Evolutionary conservation across 1,140 invertebrate genomes (phyloP), one percentile per base, ranked within the genome.

Genomic region (Chelonus insularis): DNA sequence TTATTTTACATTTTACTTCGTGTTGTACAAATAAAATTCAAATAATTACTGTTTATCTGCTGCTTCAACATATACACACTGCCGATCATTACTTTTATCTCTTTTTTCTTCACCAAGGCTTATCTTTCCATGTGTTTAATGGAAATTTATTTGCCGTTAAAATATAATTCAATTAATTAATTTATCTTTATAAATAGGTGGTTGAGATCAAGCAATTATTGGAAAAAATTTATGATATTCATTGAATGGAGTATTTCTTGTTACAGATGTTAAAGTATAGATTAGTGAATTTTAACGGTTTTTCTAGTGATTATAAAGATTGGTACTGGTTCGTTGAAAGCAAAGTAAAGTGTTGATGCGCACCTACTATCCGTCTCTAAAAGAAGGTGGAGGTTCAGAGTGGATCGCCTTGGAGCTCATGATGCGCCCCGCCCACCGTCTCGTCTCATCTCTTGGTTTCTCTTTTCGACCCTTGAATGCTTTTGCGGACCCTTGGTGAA

Each of bases 361-460:
- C 72, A 68, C 72, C 68, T 75, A 74, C 75, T 78, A 77, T 77
- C 51, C 51, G 59, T 62, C 45, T 29, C 73, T 76, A 72, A 71
- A 52, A 57, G 39, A 39, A 60, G 54, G 64, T 62, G 67, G 69
- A 70, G 75, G 74, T 73, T 62, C 68, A 72, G 75, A 79, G 77
- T 79, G 75, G 77, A 76, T 80, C 77, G 76, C 76, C 76, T 79
- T 79, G 77, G 77, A 80, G 77, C 76, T 72, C 67, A 69, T 76
- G 73, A 75, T 73, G 64, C 66, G 78, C 73, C 75, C 78, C 77
- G 78, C 78, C 78, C 77, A 80, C 73, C 78, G 78, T 80, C 78
- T 80, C 77, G 78, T 79, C 76, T 69, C 54, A 43, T 62, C 39
- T 59, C 62, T 45, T 48, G 29, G 37, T 62, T 51, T 39, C 52